Evolutionary conservation across 2,888 invertebrate species (phyloP).

Genomic region (Heteropelma amictum): DNA sequence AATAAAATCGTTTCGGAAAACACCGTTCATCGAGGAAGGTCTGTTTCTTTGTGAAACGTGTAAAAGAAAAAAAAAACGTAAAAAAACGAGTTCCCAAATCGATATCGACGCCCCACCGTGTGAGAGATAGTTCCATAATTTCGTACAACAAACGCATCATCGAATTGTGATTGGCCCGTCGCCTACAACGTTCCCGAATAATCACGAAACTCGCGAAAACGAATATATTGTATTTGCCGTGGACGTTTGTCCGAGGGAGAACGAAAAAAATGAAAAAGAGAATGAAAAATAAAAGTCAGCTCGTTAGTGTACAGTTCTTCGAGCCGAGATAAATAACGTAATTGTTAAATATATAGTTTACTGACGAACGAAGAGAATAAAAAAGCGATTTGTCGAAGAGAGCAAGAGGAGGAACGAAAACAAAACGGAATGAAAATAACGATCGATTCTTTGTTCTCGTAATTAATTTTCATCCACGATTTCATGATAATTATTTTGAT

Average conservation of each 20-base stretch:
- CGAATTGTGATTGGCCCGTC: slow-evolving; percentile 34
- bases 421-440: not conserved
- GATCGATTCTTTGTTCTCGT: slow-evolving; percentile 7
- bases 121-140: not conserved
- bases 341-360: slow-evolving; percentile 42
- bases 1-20: slow-evolving; percentile 10
- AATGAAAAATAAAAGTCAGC: slow-evolving; percentile 3
- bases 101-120: slow-evolving; percentile 30
- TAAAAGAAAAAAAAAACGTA: not conserved
- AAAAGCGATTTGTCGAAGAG: slow-evolving; percentile 23
- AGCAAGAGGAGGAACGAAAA: not conserved
- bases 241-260: no score
- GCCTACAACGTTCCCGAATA: slow-evolving; percentile 34
- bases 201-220: not conserved
- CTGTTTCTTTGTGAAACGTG: slow-evolving; percentile 8
- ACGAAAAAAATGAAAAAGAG: not conserved
- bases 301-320: slow-evolving; percentile 41
- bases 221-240: slow-evolving; percentile 11
- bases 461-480: slow-evolving; percentile 20
- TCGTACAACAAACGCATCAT: slow-evolving; percentile 21
- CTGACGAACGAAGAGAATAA: slow-evolving; percentile 21
- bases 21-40: slow-evolving; percentile 43
- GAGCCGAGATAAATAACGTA: slow-evolving; percentile 25
- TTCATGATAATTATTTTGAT: slow-evolving; percentile 43
- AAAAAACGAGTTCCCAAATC: not conserved